Percentiles rank a stretch among this genome's conserved stretches.
These are phyloP conservation scores for Psilopsiagon aurifrons DNA, from an alignment of 2,113 vertebrate species.

Conservation along the genomic window DNA sequence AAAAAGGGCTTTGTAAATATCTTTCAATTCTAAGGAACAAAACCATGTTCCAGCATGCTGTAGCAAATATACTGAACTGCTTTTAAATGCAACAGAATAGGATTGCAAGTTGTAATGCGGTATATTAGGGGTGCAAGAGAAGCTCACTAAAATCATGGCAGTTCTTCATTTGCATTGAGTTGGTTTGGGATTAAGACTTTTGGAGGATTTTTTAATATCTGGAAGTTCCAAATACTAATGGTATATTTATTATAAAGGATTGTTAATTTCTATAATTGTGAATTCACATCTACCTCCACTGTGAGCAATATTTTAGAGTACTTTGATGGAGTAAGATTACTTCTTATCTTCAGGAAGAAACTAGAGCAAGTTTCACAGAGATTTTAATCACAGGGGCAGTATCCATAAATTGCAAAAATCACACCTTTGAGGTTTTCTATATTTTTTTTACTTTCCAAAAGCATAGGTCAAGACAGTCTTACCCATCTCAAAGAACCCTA, in stretches of 20 bases:
- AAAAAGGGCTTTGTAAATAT: neutral
- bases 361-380: neutral
- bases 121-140: neutral
- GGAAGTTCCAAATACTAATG: neutral
- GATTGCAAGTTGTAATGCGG: neutral
- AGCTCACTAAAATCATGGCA: neutral
- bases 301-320: neutral
- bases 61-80: neutral
- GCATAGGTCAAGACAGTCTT: neutral
- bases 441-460: neutral
- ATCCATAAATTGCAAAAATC: slow-evolving; percentile 29
- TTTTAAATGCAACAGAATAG: neutral
- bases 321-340: neutral
- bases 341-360: neutral
- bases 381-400: neutral
- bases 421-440: neutral
- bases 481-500: neutral
- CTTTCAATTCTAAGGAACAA: neutral
- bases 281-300: neutral
- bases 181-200: neutral
- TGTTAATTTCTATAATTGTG: neutral
- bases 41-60: accelerated
- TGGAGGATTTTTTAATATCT: neutral
- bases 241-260: neutral
- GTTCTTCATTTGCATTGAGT: neutral